phyloP scores from a whole-genome alignment of 2,113 vertebrate species.

The Sinocyclocheilus rhinocerous region DNA sequence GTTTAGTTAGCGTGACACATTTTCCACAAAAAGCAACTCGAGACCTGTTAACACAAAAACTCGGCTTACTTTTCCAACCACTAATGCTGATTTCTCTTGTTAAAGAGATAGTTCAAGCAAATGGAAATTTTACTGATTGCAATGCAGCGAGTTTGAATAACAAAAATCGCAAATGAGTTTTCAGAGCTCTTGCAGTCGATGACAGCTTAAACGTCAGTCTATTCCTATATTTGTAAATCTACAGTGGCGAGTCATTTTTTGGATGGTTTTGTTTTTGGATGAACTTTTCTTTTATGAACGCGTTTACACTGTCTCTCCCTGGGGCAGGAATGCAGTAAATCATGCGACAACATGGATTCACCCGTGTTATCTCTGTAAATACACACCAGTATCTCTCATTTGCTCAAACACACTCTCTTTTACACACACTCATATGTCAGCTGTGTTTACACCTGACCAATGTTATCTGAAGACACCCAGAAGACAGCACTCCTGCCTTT shows the following conservation, averaged over 20 bases:
- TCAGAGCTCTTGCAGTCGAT: background rate
- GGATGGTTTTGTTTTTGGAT: background rate
- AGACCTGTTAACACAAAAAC: conserved; percentile 12
- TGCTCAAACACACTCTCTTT: background rate
- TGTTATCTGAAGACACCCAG: conserved; percentile 44
- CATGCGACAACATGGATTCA: conserved; percentile 53
- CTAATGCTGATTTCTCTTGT: background rate
- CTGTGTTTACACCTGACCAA: conserved; percentile 36
- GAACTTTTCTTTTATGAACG: background rate
- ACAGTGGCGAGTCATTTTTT: background rate
- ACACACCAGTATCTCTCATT: conserved; percentile 14
- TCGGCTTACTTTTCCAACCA: background rate
- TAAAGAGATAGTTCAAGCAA: background rate
- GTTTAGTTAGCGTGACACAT: conserved; percentile 21
- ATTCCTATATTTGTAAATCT: background rate
- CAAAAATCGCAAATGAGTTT: too few species aligned
- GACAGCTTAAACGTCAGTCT: background rate
- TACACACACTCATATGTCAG: background rate
- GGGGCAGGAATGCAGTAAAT: conserved; percentile 42
- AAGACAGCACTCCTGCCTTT: background rate
- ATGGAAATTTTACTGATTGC: background rate
- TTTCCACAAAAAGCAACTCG: conserved; percentile 15
- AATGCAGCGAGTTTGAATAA: background rate
- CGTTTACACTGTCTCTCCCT: background rate
- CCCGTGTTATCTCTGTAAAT: conserved; percentile 54